Conservation (phyloP, 2,888 invertebrate species). For the Papilio gigon region DNA sequence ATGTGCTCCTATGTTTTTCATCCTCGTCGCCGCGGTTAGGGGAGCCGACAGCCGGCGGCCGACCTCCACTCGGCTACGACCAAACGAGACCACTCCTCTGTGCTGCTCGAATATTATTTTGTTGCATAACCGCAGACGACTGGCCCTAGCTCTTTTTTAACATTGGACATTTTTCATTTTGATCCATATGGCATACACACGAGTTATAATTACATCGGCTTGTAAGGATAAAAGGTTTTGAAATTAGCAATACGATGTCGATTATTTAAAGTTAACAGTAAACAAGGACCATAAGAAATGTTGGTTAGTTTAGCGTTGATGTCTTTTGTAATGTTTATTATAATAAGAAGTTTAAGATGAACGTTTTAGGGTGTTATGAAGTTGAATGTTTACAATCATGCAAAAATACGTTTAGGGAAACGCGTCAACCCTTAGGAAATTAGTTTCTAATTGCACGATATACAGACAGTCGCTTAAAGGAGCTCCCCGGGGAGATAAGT, state of each 20-base stretch:
- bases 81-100: constrained; percentile 59
- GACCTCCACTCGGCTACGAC: constrained; percentile 58
- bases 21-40: constrained; percentile 52
- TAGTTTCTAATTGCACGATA: not conserved
- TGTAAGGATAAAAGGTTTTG: not conserved
- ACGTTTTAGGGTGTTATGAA: constrained; percentile 1
- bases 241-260: not conserved
- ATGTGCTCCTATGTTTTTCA: constrained; percentile 69
- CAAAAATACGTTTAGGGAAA: not conserved
- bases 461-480: not conserved
- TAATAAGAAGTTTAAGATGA: constrained; percentile 8
- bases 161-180: constrained; percentile 8
- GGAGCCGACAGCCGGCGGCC: constrained; percentile 43
- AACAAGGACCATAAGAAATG: not conserved
- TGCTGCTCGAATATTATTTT: constrained; percentile 40
- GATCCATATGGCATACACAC: constrained; percentile 21
- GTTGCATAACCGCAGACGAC: constrained; percentile 34
- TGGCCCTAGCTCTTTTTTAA: constrained; percentile 20
- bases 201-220: constrained; percentile 1
- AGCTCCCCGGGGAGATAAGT: constrained; percentile 16
- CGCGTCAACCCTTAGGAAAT: not conserved
- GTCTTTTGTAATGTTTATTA: constrained; percentile 57
- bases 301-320: constrained; percentile 54
- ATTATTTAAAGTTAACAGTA: not conserved
- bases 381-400: not conserved